phyloP scores from a whole-genome alignment of 1,140 invertebrate species.

The Belonocnema kinseyi region DNA sequence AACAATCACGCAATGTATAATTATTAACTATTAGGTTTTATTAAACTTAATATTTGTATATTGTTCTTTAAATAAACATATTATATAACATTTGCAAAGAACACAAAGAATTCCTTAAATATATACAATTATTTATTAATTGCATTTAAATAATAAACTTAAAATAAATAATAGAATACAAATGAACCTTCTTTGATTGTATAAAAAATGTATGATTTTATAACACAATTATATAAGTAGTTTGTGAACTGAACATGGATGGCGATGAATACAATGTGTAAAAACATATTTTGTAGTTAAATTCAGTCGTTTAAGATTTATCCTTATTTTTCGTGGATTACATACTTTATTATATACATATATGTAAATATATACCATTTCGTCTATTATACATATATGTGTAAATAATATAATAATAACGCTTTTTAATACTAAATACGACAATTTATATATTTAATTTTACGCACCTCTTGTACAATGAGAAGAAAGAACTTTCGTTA shows the following conservation, averaged over 20 bases:
- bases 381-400: background rate
- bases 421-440: background rate
- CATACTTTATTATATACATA: constrained; percentile 11
- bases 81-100: too few species aligned
- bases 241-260: background rate
- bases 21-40: too few species aligned
- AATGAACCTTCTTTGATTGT: background rate
- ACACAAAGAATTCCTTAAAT: background rate
- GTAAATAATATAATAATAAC: background rate
- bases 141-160: background rate
- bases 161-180: constrained; percentile 9
- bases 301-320: background rate
- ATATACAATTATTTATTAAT: constrained; percentile 5
- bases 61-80: too few species aligned
- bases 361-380: too few species aligned
- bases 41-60: too few species aligned
- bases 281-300: background rate
- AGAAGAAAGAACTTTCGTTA: background rate
- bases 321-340: background rate
- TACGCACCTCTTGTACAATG: background rate
- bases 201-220: constrained; percentile 4
- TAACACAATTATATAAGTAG: constrained; percentile 19
- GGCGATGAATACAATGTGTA: background rate
- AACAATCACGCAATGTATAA: too few species aligned
- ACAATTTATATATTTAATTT: background rate